Base-by-base conservation (phyloP, 2,888 invertebrate genomes). In the Melipona beecheii region DNA sequence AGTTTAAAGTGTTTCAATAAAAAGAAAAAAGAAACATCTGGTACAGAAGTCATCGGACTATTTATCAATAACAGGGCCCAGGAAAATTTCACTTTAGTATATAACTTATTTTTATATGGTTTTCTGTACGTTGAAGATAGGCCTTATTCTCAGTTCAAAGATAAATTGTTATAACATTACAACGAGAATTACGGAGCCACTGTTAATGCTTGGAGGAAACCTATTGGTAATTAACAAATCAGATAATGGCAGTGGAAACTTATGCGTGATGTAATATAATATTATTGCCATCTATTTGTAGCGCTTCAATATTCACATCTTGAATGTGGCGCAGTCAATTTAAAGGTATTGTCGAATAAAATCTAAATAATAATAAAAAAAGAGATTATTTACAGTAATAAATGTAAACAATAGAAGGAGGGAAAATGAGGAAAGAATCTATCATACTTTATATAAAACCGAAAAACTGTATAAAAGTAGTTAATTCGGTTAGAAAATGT, bases 391-490 rank as follows among this genome's bases (percentile, higher is more conserved):
- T 43, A 43, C 9, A 43, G 9, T 43, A 43, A 43, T 43, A 19
- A 49, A 58, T 43, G 43, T 43, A 43, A 43, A 43, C 43, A 11
- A 43, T 43, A 43, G 9, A 43, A 27, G 43, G 49, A n/a, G 2
- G 4, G 21, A 4, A 73, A 65, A 69, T 62, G 56, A 54, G 50
- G 54, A 54, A 49, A 31, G 6, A 69, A 50, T 36, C 19, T 74
- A 36, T 52, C 24, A 4, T 54, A 21, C 36, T 56, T 70, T 31
- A 36, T 84, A 73, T 86, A 71, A 19, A 84, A 92, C 90, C 84
- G 77, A 92, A 86, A 82, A 50, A 13, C 24, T 71, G 86, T 91
- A 92, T 81, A 91, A 91, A 92, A 92, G 81, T 82, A 87, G 84
- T 90, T 71, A 78, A 75, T 76, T 86, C 65, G 66, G 81, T 87